Conservation (phyloP, 2,113 vertebrate genomes). For the Alethe castanea region DNA sequence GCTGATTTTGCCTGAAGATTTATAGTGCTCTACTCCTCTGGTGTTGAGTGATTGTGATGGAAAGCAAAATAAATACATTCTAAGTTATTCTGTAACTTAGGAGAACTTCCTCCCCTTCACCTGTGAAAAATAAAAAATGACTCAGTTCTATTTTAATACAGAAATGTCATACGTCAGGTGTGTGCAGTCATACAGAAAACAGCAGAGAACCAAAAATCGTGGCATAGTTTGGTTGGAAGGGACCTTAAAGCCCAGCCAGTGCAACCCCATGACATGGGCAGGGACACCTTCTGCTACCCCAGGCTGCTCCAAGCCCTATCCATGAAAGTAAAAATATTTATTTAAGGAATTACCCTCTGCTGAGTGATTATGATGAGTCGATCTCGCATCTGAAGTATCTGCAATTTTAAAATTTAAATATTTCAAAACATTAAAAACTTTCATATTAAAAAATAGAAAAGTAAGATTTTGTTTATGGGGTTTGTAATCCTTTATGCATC, state of each 20-base stretch:
- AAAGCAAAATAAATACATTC: background rate
- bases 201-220: background rate
- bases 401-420: background rate
- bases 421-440: background rate
- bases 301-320: background rate
- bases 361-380: background rate
- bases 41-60: background rate
- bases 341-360: background rate
- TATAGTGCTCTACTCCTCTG: background rate
- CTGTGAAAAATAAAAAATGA: background rate
- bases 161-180: background rate
- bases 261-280: background rate
- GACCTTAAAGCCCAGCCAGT: background rate
- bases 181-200: background rate
- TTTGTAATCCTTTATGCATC: background rate
- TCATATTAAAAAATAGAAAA: background rate
- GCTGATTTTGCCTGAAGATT: background rate
- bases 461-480: background rate
- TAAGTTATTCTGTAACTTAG: background rate
- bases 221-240: background rate
- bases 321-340: background rate
- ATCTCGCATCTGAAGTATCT: background rate
- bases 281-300: fast-evolving
- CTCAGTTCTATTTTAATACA: background rate
- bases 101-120: background rate